Evolutionary conservation across 2,113 vertebrate species (phyloP).

Genomic region (Natator depressus): DNA sequence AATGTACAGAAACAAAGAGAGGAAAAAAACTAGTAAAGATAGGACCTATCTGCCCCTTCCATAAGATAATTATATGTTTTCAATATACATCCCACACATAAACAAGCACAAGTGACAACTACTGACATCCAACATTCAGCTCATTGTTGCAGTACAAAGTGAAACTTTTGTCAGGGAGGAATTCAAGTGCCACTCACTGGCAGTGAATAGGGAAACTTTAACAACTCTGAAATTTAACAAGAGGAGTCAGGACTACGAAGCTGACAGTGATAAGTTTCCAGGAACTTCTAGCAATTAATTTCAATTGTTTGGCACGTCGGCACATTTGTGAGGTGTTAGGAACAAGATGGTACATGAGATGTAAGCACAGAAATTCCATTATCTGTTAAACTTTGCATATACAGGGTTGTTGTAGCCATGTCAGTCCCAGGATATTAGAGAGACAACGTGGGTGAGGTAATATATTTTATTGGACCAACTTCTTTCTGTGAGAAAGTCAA

Average conservation of each 20-base stretch:
- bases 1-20: neutral
- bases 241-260: constrained; percentile 12
- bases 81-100: neutral
- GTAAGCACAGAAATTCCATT: constrained; percentile 16
- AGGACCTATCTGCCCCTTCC: neutral
- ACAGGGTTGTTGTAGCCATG: neutral
- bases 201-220: neutral
- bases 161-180: neutral
- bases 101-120: neutral
- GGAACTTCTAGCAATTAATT: constrained; percentile 46
- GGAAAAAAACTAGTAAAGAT: neutral
- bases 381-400: constrained; percentile 7
- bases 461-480: neutral
- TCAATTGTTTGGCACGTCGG: constrained; percentile 38
- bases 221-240: neutral
- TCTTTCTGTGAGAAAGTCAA: neutral
- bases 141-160: neutral
- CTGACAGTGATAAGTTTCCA: constrained; percentile 22
- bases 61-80: neutral
- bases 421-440: neutral
- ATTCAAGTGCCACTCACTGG: rapidly evolving
- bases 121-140: neutral
- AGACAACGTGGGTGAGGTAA: neutral
- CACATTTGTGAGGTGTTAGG: constrained; percentile 24
- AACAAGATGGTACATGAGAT: constrained; percentile 20